These are phyloP conservation scores for Zaprionus vittiger DNA, from an alignment of 1,140 invertebrate species.

Conservation along the genomic window DNA sequence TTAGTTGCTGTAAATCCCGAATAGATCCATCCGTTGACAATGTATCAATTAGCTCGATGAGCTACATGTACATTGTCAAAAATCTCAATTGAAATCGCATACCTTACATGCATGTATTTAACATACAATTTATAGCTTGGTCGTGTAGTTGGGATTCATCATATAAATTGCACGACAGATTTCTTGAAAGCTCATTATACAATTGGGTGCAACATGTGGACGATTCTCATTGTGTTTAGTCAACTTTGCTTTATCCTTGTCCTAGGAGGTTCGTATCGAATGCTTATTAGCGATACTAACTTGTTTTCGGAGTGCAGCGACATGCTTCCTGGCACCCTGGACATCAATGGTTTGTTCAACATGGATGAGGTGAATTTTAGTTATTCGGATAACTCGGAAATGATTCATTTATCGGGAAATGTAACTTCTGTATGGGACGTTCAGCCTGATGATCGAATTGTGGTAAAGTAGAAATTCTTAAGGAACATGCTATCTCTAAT, in stretches of 20 bases:
- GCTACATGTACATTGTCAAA: slow-evolving; percentile 25
- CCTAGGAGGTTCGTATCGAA: slow-evolving; percentile 22
- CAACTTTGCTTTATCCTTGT: slow-evolving; percentile 20
- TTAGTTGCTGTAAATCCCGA: not conserved
- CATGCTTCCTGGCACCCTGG: slow-evolving; percentile 22
- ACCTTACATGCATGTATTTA: not conserved
- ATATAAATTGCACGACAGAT: slow-evolving; percentile 4
- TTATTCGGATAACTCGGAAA: slow-evolving; percentile 18
- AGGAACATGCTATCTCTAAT: no score
- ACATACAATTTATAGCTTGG: not conserved
- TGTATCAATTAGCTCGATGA: slow-evolving; percentile 16
- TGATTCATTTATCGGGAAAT: slow-evolving; percentile 38
- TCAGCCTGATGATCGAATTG: slow-evolving; percentile 51
- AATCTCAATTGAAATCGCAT: not conserved
- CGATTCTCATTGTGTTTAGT: slow-evolving; percentile 21
- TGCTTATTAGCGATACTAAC: slow-evolving; percentile 55
- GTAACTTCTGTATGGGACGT: slow-evolving; percentile 42
- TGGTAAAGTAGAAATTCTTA: slow-evolving; percentile 32
- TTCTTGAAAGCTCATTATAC: not conserved
- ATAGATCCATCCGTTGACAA: not conserved
- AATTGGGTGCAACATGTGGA: slow-evolving; percentile 44
- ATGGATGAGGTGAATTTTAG: not conserved
- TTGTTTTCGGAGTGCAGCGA: slow-evolving; percentile 48
- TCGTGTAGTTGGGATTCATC: not conserved
- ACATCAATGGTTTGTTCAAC: slow-evolving; percentile 22